Evolutionary conservation across 2,113 vertebrate genomes (phyloP).

Genomic region (Corythaeola cristata): DNA sequence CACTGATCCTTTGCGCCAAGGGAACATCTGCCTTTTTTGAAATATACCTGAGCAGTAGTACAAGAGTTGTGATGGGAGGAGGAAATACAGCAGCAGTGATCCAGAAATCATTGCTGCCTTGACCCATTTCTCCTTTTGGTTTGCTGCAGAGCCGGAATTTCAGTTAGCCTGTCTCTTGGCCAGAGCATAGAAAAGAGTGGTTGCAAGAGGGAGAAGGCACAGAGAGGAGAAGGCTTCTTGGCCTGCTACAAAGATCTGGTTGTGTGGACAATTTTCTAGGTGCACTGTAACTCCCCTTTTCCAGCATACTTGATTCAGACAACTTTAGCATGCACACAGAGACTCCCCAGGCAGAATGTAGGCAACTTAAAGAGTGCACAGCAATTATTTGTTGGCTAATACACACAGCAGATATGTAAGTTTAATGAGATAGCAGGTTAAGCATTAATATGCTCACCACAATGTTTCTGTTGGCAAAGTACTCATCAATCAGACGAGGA

Average conservation of each 20-base stretch:
- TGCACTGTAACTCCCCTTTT: neutral
- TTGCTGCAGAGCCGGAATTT: neutral
- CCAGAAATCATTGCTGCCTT: neutral
- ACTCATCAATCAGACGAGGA: neutral
- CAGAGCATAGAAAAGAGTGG: neutral
- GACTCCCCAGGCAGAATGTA: neutral
- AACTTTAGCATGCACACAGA: neutral
- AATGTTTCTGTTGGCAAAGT: neutral
- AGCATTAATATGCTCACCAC: constrained; percentile 18
- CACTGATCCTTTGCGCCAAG: neutral
- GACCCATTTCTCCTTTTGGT: neutral
- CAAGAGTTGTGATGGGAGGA: neutral
- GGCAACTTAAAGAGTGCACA: neutral
- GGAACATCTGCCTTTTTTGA: neutral
- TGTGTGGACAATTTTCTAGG: neutral
- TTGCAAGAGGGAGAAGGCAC: neutral
- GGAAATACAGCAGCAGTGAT: neutral
- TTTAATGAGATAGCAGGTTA: neutral
- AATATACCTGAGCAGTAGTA: neutral
- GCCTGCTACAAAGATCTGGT: neutral
- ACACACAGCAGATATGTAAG: neutral
- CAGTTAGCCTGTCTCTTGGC: neutral
- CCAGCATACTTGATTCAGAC: neutral
- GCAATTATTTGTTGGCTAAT: neutral
- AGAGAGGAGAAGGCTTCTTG: neutral